phyloP scores from a whole-genome alignment of 2,113 vertebrate genomes.

The Pteronura brasiliensis region DNA sequence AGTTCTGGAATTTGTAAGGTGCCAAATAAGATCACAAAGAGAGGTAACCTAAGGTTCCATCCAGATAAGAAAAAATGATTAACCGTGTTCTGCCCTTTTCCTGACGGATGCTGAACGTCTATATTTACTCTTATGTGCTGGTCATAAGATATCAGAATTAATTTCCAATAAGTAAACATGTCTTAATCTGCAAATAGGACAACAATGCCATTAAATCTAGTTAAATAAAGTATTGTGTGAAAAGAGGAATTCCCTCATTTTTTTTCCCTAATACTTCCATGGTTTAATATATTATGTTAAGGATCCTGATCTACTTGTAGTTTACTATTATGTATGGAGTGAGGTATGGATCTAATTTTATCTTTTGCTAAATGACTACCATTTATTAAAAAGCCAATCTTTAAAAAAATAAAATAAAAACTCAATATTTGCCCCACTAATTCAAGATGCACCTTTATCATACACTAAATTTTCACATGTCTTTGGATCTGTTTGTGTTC shows the following conservation, averaged over 20 bases:
- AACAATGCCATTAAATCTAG: neutral
- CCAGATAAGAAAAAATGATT: constrained; percentile 17
- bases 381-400: neutral
- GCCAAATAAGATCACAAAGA: neutral
- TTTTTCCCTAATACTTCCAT: neutral
- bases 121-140: neutral
- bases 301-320: neutral
- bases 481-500: neutral
- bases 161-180: neutral
- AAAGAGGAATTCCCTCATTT: neutral
- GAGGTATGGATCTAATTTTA: neutral
- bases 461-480: neutral
- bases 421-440: neutral
- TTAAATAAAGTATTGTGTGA: neutral
- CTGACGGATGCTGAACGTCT: neutral
- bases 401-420: neutral
- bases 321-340: neutral
- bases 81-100: neutral
- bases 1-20: neutral
- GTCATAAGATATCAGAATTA: neutral
- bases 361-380: neutral
- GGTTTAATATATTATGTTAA: neutral
- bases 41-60: neutral
- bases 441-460: neutral
- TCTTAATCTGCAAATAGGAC: neutral